phyloP scores from a whole-genome alignment of 2,797 vertebrate species.

The Neomorphus geoffroyi region DNA sequence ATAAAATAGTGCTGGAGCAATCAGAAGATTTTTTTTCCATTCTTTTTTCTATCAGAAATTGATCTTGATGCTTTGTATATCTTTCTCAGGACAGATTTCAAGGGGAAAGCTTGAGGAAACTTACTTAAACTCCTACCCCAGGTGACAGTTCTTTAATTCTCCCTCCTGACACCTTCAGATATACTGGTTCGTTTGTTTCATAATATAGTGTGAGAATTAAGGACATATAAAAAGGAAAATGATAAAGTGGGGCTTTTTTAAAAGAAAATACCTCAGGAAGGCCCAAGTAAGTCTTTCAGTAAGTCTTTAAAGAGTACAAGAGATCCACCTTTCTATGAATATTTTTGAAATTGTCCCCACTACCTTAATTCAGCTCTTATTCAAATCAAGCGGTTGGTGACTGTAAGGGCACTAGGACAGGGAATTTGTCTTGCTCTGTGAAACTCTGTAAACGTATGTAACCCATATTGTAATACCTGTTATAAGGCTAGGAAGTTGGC shows the following conservation, averaged over 20 bases:
- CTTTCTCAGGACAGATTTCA: background rate
- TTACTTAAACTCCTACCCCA: background rate
- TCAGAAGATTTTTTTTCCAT: background rate
- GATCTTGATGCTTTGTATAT: background rate
- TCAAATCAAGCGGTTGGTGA: background rate
- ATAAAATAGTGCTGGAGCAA: background rate
- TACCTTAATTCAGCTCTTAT: background rate
- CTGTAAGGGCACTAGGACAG: background rate
- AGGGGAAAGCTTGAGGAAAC: background rate
- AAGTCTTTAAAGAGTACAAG: background rate
- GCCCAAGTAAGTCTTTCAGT: background rate
- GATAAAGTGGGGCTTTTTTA: background rate
- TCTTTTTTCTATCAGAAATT: background rate
- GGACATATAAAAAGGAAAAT: background rate
- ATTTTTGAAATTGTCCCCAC: background rate
- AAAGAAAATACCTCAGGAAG: background rate
- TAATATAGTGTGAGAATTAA: background rate
- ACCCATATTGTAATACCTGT: background rate
- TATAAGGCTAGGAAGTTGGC: background rate
- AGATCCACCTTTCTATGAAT: background rate
- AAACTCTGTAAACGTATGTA: fast-evolving
- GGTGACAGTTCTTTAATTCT: background rate
- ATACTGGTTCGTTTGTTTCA: background rate
- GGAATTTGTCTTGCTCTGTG: background rate
- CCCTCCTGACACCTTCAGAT: background rate